Conservation (phyloP, 2,888 invertebrate genomes). For the Aspidiotus rigidus region DNA sequence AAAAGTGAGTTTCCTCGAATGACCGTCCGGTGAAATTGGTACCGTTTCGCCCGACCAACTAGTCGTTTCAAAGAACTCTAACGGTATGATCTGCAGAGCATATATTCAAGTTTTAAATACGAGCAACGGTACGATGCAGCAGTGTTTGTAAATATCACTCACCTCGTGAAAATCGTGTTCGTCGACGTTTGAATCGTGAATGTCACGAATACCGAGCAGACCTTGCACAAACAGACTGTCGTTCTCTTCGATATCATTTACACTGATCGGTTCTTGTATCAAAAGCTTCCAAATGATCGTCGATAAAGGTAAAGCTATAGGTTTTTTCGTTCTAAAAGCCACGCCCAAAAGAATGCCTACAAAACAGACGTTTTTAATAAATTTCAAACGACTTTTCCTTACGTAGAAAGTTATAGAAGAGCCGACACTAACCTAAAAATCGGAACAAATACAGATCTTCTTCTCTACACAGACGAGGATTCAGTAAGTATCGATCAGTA, state of each 20-base stretch:
- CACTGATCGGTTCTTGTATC: constrained; percentile 50
- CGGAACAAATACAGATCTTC: constrained; percentile 53
- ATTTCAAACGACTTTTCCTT: not conserved
- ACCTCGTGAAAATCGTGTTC: constrained; percentile 53
- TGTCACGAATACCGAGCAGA: constrained; percentile 52
- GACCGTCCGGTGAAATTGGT: constrained; percentile 54
- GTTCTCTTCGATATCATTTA: constrained; percentile 55
- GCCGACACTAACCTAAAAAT: constrained; percentile 48
- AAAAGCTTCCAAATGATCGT: constrained; percentile 55
- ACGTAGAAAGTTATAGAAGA: not conserved
- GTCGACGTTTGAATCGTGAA: constrained; percentile 52
- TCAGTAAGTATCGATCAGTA: constrained; percentile 53
- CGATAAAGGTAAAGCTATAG: constrained; percentile 54
- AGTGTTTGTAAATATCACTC: constrained; percentile 7
- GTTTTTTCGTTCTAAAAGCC: constrained; percentile 57
- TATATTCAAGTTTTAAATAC: constrained; percentile 9
- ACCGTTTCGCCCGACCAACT: constrained; percentile 53
- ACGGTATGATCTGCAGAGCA: constrained; percentile 47
- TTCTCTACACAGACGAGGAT: constrained; percentile 49
- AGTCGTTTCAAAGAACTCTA: constrained; percentile 55
- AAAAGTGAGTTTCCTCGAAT: constrained; percentile 51
- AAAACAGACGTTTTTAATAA: constrained; percentile 31
- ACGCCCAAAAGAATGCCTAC: constrained; percentile 54
- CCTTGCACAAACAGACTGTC: constrained; percentile 52
- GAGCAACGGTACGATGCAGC: not conserved